Conservation (phyloP, 1,140 invertebrate genomes). For the Drosophila bifasciata region DNA sequence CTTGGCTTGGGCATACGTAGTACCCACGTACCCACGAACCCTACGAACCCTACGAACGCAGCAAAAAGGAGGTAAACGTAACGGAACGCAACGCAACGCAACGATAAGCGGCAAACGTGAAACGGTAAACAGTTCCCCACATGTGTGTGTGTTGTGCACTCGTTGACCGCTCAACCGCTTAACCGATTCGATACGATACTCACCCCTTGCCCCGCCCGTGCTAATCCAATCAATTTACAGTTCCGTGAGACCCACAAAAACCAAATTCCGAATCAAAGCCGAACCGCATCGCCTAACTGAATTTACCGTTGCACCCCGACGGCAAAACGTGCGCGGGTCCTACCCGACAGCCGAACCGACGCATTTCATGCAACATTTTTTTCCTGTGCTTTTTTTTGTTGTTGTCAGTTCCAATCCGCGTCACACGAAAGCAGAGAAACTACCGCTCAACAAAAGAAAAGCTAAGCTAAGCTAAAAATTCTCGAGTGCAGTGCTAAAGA, state of each 20-base stretch:
- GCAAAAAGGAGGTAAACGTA: too few species aligned
- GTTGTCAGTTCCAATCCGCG: constrained; percentile 63
- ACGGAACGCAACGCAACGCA: too few species aligned
- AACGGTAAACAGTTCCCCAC: constrained; percentile 6
- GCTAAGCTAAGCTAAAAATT: constrained; percentile 1
- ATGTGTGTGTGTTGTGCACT: constrained; percentile 1
- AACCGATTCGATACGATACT: too few species aligned
- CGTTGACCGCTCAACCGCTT: too few species aligned
- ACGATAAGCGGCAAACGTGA: too few species aligned
- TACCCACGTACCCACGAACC: too few species aligned
- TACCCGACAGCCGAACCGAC: background rate
- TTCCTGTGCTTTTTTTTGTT: constrained; percentile 78
- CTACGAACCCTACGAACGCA: too few species aligned
- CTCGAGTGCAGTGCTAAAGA: background rate
- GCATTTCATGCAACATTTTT: constrained; percentile 48
- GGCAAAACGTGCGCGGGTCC: background rate
- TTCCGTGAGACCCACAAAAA: too few species aligned
- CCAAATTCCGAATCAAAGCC: too few species aligned
- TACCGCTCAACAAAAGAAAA: constrained; percentile 21
- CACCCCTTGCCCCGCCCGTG: too few species aligned
- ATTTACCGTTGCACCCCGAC: constrained; percentile 4
- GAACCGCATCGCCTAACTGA: too few species aligned
- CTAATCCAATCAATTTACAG: too few species aligned
- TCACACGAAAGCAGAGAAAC: constrained; percentile 35
- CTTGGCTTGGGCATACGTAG: constrained; percentile 16